Evolutionary conservation across 2,113 vertebrate genomes (phyloP), one percentile per base, ranked within the genome.

Genomic region (Columbina picui): DNA sequence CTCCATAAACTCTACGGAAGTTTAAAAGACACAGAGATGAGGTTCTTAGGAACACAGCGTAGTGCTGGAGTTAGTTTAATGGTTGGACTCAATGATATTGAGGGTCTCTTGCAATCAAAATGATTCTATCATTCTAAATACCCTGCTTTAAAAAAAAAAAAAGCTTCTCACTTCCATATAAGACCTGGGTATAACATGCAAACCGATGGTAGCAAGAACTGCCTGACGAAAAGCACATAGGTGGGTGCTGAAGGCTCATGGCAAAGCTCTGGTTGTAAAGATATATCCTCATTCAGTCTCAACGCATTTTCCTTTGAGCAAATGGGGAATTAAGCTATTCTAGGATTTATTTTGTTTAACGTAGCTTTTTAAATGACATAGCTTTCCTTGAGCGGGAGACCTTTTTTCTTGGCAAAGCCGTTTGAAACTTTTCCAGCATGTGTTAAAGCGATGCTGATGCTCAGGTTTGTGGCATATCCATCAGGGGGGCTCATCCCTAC

Each of bases 81-180:
- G 43, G 43, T 18, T 45, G 43, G 18, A 45, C 43, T 45, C 18
- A 5, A 39, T 19, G 43, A 19, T 45, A 45, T 18, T 19, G 43
- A 45, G 43, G 43, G 43, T 45, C 43, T 45, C 18, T 45, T 18
- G 17, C 43, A 45, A 19, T 18, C 43, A 45, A 45, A 18, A 45
- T 45, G 43, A 19, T 45, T 45, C 43, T 45, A 18, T 18, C 17
- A 45, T 45, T 45, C 39, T n/a, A 8, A 38, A 30, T 38, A 52
- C 85, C 59, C 36, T 63, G 50, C 39, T 82, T 59, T 52, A 9
- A 45, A 36, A 21, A 63, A 55, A 59, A 12, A 29, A 23, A 8
- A 43, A 27, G 1, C 2, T 0, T 38, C 14, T 80, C 4, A 2
- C 21, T 87, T n/a, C 22, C 23, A 18, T 36, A 14, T 14, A 15